Percentiles rank a stretch among this genome's conserved stretches.
phyloP scores from a whole-genome alignment of 2,797 vertebrate species.

The Acestrorhynchus altus region DNA sequence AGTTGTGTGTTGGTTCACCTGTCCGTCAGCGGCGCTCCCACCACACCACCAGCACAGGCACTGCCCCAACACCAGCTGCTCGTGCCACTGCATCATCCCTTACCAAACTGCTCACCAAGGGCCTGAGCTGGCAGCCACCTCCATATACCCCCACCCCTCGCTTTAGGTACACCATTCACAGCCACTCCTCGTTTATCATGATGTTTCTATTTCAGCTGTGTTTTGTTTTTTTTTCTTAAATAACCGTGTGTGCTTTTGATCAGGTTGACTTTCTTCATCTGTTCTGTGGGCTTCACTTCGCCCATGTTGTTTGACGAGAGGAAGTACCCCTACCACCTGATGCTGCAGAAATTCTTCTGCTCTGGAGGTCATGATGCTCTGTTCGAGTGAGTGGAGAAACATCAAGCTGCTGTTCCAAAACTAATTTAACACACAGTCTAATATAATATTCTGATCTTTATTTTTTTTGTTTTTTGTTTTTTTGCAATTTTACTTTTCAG shows the following conservation, averaged over 20 bases:
- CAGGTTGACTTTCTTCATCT: slow-evolving; percentile 97
- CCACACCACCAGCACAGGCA: slow-evolving; percentile 92
- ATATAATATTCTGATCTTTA: not conserved
- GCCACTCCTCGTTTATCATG: not conserved
- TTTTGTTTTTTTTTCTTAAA: not conserved
- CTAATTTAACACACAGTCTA: not conserved
- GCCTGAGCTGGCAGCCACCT: slow-evolving; percentile 94
- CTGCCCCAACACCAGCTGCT: slow-evolving; percentile 92
- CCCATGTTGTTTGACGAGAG: slow-evolving; percentile 97
- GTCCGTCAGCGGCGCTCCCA: slow-evolving; percentile 93
- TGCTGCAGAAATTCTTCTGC: slow-evolving; percentile 97
- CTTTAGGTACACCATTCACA: slow-evolving; percentile 80
- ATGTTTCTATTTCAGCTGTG: not conserved
- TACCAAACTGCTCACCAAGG: slow-evolving; percentile 93
- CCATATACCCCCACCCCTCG: slow-evolving; percentile 94
- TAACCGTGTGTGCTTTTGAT: slow-evolving; percentile 15
- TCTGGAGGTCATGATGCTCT: slow-evolving; percentile 95
- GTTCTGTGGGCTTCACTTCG: slow-evolving; percentile 96
- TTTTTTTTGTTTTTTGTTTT: not conserved
- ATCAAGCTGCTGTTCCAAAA: not conserved
- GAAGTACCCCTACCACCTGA: slow-evolving; percentile 96
- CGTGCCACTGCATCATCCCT: slow-evolving; percentile 93
- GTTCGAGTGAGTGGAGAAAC: slow-evolving; percentile 86
- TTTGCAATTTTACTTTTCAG: slow-evolving; percentile 66
- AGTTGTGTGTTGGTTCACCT: slow-evolving; percentile 95